Base-by-base conservation (phyloP, 2,113 vertebrate genomes). In the Morone saxatilis region DNA sequence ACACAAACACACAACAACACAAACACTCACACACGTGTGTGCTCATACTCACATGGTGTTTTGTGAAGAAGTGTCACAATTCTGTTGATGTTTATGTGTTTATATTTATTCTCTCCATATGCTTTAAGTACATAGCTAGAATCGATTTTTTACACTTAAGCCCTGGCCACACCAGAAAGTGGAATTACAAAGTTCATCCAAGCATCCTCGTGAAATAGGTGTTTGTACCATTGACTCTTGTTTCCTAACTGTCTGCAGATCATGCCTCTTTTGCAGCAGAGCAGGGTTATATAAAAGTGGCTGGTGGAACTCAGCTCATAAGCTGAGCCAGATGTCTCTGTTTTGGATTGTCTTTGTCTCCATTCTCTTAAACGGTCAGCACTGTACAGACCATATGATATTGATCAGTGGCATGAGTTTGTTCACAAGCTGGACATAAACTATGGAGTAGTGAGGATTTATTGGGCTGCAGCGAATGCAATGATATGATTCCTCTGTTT, bases 31-130 rank as follows among this genome's bases (percentile, higher is more conserved):
- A 70, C 63, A 50, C 31, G 0, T 16, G 17, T 40, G 4, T 59
- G 41, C 31, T 25, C 1, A 0, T 45, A 59, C 50, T 71, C 67
- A 53, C 16, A 47, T 50, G 67, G 47, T 79, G 61, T 54, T 47
- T 16, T 43, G 48, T 50, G 43, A 76, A 53, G 22, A 80, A 22
- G 16, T 56, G 22, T 47, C 51, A 67, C 62, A 67, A 57, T 71
- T 79, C 13, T 68, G 71, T 65, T 59, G 22, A 62, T 59, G 20
- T 62, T 76, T 48, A 53, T 69, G 36, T 63, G 57, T 62, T 45
- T 36, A 38, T 40, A 25, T 51, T 31, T 12, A 38, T 12, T 7
- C 38, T 50, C 10, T 25, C 43, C 50, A n/a, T 65, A 43, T 71
- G 40, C 31, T 43, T 22, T 17, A 54, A 4, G 4, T 6, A 20